Evolutionary conservation across 2,888 invertebrate genomes (phyloP), one percentile per base, ranked within the genome.

Genomic region (Crocallis elinguaria): DNA sequence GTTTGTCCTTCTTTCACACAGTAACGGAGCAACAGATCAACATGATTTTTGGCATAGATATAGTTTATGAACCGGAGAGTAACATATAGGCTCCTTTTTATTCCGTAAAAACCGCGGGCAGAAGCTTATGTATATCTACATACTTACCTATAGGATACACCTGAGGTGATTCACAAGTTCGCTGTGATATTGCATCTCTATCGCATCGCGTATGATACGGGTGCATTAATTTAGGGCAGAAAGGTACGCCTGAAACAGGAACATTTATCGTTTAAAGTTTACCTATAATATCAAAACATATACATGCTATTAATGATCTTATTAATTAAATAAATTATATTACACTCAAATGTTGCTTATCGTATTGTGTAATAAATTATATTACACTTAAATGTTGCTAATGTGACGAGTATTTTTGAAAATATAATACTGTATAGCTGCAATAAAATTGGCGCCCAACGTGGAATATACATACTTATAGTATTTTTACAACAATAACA

Each of bases 121-220:
- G 25, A 25, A n/a, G n/a, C 9, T 1, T 7, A 0, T 9, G 9
- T 2, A n/a, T 9, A 4, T 23, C 23, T 23, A 12, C n/a, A 4
- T 12, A 41, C 54, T 52, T 70, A 86, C 87, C 87, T 53, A 88
- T 33, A 23, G 62, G 32, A 30, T 63, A 74, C 7, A 55, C 14
- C 3, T 44, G n/a, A 1, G 74, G 82, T 7, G 54, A 49, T 7
- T 56, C 57, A 46, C 87, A 88, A 2, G 87, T 86, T 17, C 75
- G 57, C 51, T 86, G 87, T 0, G 87, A 82, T 25, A 73, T 4
- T 0, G 86, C 77, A 3, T 80, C 66, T 1, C 56, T 68, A 50
- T 87, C 82, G 53, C 88, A 88, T n/a, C 83, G 69, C 1, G 86
- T 84, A 62, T 88, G 82, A 49, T 88, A 88, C 0, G 86, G 64